Conservation (phyloP, 2,888 invertebrate species). For the Diaperis boleti region DNA sequence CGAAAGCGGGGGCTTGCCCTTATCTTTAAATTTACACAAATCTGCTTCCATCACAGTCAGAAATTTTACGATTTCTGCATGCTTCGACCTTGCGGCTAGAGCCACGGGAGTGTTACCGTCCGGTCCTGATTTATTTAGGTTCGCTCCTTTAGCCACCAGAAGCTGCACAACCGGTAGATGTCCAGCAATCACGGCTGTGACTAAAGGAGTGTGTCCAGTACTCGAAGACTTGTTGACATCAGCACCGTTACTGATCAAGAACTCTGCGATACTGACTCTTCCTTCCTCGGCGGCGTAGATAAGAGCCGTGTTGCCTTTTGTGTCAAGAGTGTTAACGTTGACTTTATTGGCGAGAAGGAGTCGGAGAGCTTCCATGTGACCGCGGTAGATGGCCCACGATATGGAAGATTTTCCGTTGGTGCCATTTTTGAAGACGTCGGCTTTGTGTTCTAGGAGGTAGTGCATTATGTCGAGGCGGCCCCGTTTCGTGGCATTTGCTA, state of each 20-base stretch:
- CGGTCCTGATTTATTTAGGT: background rate
- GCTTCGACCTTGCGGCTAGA: background rate
- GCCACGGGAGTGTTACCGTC: constrained; percentile 3
- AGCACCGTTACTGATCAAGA: background rate
- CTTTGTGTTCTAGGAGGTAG: background rate
- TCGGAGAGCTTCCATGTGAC: constrained; percentile 7
- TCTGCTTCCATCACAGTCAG: background rate
- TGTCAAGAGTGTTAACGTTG: constrained; percentile 3
- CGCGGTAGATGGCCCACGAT: constrained; percentile 2
- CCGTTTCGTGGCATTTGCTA: constrained; percentile 8
- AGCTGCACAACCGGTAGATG: background rate
- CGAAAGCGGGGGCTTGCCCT: background rate
- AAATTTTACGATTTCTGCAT: background rate
- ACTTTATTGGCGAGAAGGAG: background rate
- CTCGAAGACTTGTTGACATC: background rate
- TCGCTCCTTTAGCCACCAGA: background rate
- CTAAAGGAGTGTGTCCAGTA: constrained; percentile 1
- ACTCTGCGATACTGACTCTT: background rate
- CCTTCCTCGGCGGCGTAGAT: constrained; percentile 2
- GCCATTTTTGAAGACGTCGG: background rate
- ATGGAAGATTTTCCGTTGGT: background rate
- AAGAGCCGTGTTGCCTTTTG: background rate
- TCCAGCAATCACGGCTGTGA: background rate
- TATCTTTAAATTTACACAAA: background rate
- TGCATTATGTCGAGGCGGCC: constrained; percentile 2